These are phyloP conservation scores for Pseudorectes ferrugineus DNA, from an alignment of 2,113 vertebrate species.

Conservation along the genomic window DNA sequence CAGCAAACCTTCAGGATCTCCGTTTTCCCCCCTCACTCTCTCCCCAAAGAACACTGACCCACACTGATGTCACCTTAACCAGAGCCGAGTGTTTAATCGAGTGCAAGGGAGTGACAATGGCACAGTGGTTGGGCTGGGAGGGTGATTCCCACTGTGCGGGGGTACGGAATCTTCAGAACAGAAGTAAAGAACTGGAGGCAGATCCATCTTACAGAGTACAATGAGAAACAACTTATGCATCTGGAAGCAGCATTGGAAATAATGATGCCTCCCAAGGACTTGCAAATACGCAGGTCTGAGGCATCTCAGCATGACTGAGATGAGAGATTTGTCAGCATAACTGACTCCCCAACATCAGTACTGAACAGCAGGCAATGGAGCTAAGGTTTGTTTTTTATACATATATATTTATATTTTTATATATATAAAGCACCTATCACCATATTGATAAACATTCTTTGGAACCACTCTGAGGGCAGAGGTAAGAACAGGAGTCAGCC, in stretches of 20 bases:
- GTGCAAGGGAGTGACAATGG: neutral
- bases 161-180: neutral
- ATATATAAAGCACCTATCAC: constrained; percentile 20
- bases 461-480: neutral
- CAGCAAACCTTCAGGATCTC: neutral
- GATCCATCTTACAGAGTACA: neutral
- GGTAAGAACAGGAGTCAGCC: constrained; percentile 4
- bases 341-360: neutral
- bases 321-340: neutral
- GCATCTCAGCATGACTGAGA: neutral
- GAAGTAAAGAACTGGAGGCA: neutral
- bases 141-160: neutral
- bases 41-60: neutral
- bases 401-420: neutral
- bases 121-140: neutral
- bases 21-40: neutral
- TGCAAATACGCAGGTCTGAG: constrained; percentile 12
- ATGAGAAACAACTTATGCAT: neutral
- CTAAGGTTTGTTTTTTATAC: constrained; percentile 19
- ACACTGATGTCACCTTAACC: constrained; percentile 4
- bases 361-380: constrained; percentile 30
- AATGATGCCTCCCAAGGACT: neutral
- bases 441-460: constrained; percentile 36
- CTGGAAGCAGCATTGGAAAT: neutral
- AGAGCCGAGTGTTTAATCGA: constrained; percentile 34